Conservation (phyloP, 1,140 invertebrate species). For the Medauroidea extradentata region DNA sequence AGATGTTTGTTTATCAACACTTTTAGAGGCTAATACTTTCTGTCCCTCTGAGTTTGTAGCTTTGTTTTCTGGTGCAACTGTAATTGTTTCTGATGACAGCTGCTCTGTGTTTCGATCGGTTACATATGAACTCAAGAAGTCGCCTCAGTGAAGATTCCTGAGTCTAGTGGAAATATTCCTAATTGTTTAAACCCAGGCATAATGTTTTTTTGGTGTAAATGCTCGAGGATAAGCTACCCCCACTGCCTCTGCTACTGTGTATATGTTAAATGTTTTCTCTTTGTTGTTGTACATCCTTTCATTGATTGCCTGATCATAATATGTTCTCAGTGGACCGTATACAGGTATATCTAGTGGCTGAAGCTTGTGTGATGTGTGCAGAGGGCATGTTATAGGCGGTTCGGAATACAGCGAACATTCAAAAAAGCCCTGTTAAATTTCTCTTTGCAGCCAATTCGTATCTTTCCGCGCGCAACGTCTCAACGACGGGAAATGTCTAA, state of each 20-base stretch:
- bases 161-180: constrained; percentile 40
- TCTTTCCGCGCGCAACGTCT: no score
- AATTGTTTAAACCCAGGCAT: constrained; percentile 41
- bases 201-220: constrained; percentile 41
- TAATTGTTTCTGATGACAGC: no score
- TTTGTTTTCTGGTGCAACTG: no score
- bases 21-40: no score
- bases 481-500: no score
- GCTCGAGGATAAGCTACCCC: constrained; percentile 37
- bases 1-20: no score
- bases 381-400: constrained; percentile 27
- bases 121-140: constrained; percentile 34
- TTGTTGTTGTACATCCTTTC: constrained; percentile 44
- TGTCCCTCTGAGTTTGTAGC: no score
- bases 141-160: constrained; percentile 34
- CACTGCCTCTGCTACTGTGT: constrained; percentile 44
- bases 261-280: constrained; percentile 47
- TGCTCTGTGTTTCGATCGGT: constrained; percentile 28
- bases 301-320: constrained; percentile 33
- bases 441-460: no score
- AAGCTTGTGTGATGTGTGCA: constrained; percentile 33
- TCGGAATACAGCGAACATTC: no score
- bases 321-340: constrained; percentile 40
- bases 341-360: constrained; percentile 40
- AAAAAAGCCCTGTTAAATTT: no score